Evolutionary conservation across 2,888 invertebrate species (phyloP).

Genomic region (Entomobrya multifasciata): DNA sequence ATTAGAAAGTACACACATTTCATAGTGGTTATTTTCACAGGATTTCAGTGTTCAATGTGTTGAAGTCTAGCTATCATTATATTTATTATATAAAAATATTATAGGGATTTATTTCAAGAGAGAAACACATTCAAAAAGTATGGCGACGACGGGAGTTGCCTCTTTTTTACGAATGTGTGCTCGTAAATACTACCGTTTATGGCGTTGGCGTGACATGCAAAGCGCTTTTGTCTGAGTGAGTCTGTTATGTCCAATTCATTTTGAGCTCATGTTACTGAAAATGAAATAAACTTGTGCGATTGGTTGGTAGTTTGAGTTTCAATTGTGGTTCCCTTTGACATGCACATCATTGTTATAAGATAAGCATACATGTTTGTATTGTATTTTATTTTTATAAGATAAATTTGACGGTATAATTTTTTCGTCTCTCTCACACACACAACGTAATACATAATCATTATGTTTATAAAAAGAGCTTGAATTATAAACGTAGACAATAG

Average conservation of each 20-base stretch:
- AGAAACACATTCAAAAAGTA: too few relatives aligned
- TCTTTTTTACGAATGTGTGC: neutral
- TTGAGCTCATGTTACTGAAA: conserved; percentile 60
- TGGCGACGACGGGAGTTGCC: neutral
- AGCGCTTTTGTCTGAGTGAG: conserved; percentile 14
- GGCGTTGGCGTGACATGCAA: conserved; percentile 59
- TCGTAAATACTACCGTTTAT: conserved; percentile 36
- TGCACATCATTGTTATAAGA: conserved; percentile 45
- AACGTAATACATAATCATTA: neutral
- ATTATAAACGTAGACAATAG: conserved; percentile 17
- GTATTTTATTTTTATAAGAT: too few relatives aligned
- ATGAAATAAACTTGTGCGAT: conserved; percentile 57
- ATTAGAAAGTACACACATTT: conserved; percentile 64
- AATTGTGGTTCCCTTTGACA: conserved; percentile 70
- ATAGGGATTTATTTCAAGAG: neutral
- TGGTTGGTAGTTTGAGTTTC: conserved; percentile 58
- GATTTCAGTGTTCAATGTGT: conserved; percentile 57
- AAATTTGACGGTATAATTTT: conserved; percentile 11
- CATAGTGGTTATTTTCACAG: conserved; percentile 64
- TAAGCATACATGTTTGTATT: neutral
- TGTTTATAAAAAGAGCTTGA: conserved; percentile 5
- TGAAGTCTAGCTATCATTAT: conserved; percentile 66
- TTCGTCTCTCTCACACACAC: too few relatives aligned
- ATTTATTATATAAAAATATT: too few relatives aligned
- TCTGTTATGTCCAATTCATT: conserved; percentile 66